Evolutionary conservation across 2,113 vertebrate species (phyloP).

Genomic region (Mormoops blainvillei): DNA sequence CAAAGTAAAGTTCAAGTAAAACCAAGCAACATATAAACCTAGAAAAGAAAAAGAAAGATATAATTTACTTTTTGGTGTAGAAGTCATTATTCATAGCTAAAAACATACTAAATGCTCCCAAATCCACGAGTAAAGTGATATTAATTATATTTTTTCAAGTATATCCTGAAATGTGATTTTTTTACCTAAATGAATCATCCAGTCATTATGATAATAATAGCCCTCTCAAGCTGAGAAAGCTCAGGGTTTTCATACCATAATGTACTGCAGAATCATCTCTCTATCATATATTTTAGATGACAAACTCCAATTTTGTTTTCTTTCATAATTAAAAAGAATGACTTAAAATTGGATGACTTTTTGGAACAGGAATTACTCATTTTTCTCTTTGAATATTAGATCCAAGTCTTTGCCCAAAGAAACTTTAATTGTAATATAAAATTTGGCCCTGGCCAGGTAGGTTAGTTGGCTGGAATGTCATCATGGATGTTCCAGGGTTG

Average conservation of each 20-base stretch:
- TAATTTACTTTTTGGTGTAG: background rate
- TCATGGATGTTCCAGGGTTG: no score
- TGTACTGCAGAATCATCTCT: background rate
- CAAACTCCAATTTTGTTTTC: slow-evolving; percentile 46
- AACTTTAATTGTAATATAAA: background rate
- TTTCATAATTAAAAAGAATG: background rate
- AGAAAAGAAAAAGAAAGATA: background rate
- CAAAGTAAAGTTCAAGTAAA: slow-evolving; percentile 39
- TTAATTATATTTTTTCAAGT: slow-evolving; percentile 38
- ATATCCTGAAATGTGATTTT: background rate
- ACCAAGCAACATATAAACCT: background rate
- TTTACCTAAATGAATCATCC: slow-evolving; percentile 29
- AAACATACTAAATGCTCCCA: background rate
- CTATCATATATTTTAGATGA: slow-evolving; percentile 30
- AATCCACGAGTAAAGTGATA: background rate
- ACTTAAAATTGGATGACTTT: slow-evolving; percentile 14
- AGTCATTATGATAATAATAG: background rate
- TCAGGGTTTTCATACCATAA: slow-evolving; percentile 38
- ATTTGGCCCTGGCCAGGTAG: no score
- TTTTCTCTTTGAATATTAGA: slow-evolving; percentile 13
- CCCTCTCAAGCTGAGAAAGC: background rate
- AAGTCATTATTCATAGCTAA: background rate
- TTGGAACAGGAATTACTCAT: background rate
- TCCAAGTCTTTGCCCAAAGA: background rate
- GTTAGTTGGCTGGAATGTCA: no score